Base-by-base conservation (phyloP, 2,888 invertebrate species). In the Frankliniella fusca region DNA sequence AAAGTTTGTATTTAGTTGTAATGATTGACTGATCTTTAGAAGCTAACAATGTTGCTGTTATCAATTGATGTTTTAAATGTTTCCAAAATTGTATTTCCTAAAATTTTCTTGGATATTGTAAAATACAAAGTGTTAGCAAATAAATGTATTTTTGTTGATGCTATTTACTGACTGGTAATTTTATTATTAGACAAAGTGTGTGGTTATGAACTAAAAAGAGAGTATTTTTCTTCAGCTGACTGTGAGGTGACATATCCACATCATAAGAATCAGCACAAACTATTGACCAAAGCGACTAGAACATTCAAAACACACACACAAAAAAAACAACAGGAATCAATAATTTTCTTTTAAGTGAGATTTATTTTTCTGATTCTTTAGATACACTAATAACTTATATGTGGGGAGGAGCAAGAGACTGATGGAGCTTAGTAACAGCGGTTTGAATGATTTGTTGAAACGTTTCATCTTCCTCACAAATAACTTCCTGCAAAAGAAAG, bases 401-500 rank as follows among this genome's bases (percentile, higher is more conserved):
- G 38, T 83, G 83, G 15, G 91, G 90, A 9, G 92, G 92, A 1
- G 92, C 94, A 3, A 98, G 91, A 15, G 97, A 94, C 83, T 95
- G 93, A 89, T 96, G 94, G 83, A 98, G 89, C 87, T 96, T 95
- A 61, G 91, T 91, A 49, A 98, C 93, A 0, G 97, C 96, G 0
- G 96, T 94, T 86, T 94, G 93, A 2, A 98, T 94, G 84, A 94
- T 93, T 87, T 96, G 94, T 85, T 95, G 93, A 65, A 98, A 90
- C 0, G 91, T 90, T 85, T 94, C 94, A 89, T 98, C 97, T 20
- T 93, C 94, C 0, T 92, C 90, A 86, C 97, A 97, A 5, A 90
- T 90, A 23, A 97, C 97, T 85, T 93, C 93, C 94, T 95, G 88
- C 61, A 87, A 88, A 85, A 85, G 84, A 83, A 85, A 85, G 80